phyloP scores from a whole-genome alignment of 2,888 invertebrate species.

The Pherbina coryleti region DNA sequence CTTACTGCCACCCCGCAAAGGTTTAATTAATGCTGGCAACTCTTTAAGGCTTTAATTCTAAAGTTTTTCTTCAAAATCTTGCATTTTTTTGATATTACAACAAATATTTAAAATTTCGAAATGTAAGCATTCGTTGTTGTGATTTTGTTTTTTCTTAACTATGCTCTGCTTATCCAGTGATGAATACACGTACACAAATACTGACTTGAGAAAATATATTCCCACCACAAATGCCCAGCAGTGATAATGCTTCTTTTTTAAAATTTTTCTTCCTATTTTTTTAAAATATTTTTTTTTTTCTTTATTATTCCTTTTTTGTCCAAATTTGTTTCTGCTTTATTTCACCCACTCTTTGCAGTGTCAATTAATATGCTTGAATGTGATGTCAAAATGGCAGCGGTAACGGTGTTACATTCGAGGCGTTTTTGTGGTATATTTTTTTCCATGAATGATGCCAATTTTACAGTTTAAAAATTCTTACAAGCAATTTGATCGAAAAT shows the following conservation, averaged over 20 bases:
- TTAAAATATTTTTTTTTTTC: background rate
- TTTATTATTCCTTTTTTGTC: background rate
- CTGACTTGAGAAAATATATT: background rate
- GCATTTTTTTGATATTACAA: background rate
- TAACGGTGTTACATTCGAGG: background rate
- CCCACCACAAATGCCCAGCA: background rate
- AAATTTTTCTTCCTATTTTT: background rate
- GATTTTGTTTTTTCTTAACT: background rate
- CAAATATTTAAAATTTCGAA: background rate
- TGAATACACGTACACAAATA: background rate
- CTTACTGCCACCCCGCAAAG: too few species aligned
- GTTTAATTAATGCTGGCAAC: too few species aligned
- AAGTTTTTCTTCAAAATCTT: background rate
- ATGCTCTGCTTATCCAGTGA: background rate
- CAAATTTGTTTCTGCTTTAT: background rate
- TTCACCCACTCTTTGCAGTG: background rate
- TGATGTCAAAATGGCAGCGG: background rate
- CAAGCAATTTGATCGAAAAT: too few species aligned
- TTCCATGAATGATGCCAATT: background rate
- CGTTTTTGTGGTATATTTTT: background rate
- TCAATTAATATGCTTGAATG: constrained; percentile 8
- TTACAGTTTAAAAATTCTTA: too few species aligned
- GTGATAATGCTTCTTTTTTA: background rate
- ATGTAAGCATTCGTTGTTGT: background rate
- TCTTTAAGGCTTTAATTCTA: too few species aligned